Base-by-base conservation (phyloP, 2,888 invertebrate genomes). In the Ferdinandea cuprea region DNA sequence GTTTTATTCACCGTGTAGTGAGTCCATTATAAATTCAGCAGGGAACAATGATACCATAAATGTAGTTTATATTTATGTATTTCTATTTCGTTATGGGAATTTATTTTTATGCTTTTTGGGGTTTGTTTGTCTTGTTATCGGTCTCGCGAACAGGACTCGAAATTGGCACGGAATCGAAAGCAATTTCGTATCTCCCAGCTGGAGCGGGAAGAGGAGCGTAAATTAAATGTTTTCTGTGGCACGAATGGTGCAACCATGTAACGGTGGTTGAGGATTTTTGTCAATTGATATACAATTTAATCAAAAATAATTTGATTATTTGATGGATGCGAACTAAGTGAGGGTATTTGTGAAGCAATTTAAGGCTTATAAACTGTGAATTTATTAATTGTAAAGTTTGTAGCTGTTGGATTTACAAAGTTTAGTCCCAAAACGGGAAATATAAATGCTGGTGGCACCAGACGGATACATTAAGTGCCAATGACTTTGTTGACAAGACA, bases 31-130 rank as follows among this genome's bases (percentile, higher is more conserved):
- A 65, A 81, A 65, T 81, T 76, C 76, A 50, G 30, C 25, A 6
- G 58, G 65, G 59, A 76, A 81, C 80, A 81, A 76, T 81, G 76
- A 71, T 65, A 71, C 52, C 71, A 50, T 71, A 17, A 76, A 81
- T 76, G 76, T 69, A 69, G 76, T 76, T 81, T 65, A 68, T 80
- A 13, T 78, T 78, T 58, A 69, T 71, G 30, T 37, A 25, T 37
- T 40, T 40, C 21, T 25, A 30, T 54, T 54, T 54, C 37, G n/a
- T 58, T 25, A 25, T 58, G 37, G 56, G 42, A 59, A 44, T 59
- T 59, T 59, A 59, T 59, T 59, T 59, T 28, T 37, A 40, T 42
- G 35, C 3, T 21, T 54, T 58, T 42, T 8, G 25, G 28, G 11
- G 25, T 58, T 58, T 58, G 42, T 13, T 37, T 11, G 19, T 25